Evolutionary conservation across 1,140 invertebrate genomes (phyloP).

Genomic region (Eupeodes corollae): DNA sequence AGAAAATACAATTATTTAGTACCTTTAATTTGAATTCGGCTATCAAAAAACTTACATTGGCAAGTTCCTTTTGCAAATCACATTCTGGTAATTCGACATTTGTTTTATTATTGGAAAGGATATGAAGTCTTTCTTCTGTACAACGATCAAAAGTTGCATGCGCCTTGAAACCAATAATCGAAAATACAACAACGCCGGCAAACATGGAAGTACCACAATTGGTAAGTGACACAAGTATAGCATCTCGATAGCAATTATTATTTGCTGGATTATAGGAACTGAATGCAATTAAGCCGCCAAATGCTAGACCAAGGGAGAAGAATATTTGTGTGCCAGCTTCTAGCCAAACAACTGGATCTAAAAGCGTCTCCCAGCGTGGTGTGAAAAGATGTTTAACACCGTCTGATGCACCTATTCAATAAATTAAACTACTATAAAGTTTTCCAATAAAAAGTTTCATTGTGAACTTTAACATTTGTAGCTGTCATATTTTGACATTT

Average conservation of each 20-base stretch:
- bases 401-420: slow-evolving; percentile 61
- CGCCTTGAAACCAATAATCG: slow-evolving; percentile 92
- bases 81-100: slow-evolving; percentile 51
- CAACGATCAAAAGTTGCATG: slow-evolving; percentile 46
- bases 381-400: slow-evolving; percentile 84
- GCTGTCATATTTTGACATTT: too few relatives aligned
- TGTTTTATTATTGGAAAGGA: slow-evolving; percentile 47
- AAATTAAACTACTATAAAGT: too few relatives aligned
- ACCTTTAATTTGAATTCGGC: background rate
- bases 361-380: slow-evolving; percentile 60
- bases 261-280: slow-evolving; percentile 93
- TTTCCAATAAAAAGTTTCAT: too few relatives aligned
- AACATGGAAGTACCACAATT: slow-evolving; percentile 97
- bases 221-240: slow-evolving; percentile 83
- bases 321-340: slow-evolving; percentile 97
- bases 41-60: slow-evolving; percentile 58
- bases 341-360: slow-evolving; percentile 86
- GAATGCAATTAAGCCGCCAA: slow-evolving; percentile 85
- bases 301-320: slow-evolving; percentile 89
- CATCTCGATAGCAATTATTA: slow-evolving; percentile 92
- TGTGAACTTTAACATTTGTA: too few relatives aligned
- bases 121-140: slow-evolving; percentile 26
- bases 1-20: background rate
- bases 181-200: slow-evolving; percentile 95
- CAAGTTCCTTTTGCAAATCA: slow-evolving; percentile 74